phyloP scores from a whole-genome alignment of 2,888 invertebrate genomes.

The Drosophila falleni region DNA sequence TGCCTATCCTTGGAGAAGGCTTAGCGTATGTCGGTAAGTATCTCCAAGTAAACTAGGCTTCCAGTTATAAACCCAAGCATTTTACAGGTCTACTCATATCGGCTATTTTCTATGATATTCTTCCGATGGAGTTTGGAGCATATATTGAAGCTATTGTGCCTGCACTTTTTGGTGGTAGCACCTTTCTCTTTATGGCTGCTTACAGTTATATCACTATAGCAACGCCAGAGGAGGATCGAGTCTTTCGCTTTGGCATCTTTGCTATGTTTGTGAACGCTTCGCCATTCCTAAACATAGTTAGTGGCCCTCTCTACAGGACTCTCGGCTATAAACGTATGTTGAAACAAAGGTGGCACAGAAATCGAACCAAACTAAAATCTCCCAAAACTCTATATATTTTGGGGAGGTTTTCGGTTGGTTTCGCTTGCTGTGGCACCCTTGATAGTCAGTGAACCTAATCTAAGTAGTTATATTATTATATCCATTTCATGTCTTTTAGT shows the following conservation, averaged over 20 bases:
- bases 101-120: constrained; percentile 83
- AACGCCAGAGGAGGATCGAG: constrained; percentile 84
- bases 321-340: constrained; percentile 83
- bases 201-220: constrained; percentile 85
- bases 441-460: too few relatives aligned
- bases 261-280: constrained; percentile 83
- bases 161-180: constrained; percentile 83
- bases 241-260: constrained; percentile 85
- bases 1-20: constrained; percentile 84
- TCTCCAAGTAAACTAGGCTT: accelerated
- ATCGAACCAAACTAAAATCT: too few relatives aligned
- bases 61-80: neutral
- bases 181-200: constrained; percentile 84
- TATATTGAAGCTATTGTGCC: constrained; percentile 84
- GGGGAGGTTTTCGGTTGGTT: too few relatives aligned
- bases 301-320: constrained; percentile 80
- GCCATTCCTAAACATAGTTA: constrained; percentile 83
- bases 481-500: constrained; percentile 54
- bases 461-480: too few relatives aligned
- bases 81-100: constrained; percentile 83
- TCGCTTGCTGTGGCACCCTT: too few relatives aligned
- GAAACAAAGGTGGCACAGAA: too few relatives aligned
- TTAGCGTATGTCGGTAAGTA: constrained; percentile 80
- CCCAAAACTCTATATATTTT: too few relatives aligned
- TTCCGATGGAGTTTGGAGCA: constrained; percentile 85